A percentile compares a stretch with the other conserved stretches of the same genome.
Conservation (phyloP, 2,888 invertebrate species). For the Cataglyphis altisquamis region DNA sequence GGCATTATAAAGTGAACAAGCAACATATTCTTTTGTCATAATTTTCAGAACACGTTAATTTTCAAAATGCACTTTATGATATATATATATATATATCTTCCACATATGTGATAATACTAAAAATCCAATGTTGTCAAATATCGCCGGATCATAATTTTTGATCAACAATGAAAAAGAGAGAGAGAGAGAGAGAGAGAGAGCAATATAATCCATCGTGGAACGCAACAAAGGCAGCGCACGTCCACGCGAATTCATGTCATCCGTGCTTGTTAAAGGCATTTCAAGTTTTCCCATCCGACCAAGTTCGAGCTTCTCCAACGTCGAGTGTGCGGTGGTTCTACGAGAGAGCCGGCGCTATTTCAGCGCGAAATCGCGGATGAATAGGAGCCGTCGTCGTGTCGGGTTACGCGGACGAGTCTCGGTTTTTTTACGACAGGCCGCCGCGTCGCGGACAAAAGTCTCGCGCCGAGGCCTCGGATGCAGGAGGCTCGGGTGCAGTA, state of each 20-base stretch:
- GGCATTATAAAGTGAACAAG: background rate
- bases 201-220: background rate
- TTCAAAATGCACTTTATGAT: background rate
- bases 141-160: slow-evolving; percentile 24
- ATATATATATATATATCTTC: background rate
- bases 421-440: slow-evolving; percentile 62
- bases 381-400: slow-evolving; percentile 66
- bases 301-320: slow-evolving; percentile 44
- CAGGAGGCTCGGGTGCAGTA: background rate
- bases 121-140: background rate
- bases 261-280: slow-evolving; percentile 43
- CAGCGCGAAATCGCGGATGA: slow-evolving; percentile 68
- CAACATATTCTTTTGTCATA: background rate
- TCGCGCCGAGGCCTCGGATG: slow-evolving; percentile 14
- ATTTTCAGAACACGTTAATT: background rate
- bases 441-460: slow-evolving; percentile 62
- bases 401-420: slow-evolving; percentile 64
- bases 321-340: slow-evolving; percentile 20
- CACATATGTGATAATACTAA: background rate
- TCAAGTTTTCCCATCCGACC: slow-evolving; percentile 56
- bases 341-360: slow-evolving; percentile 63
- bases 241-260: slow-evolving; percentile 36
- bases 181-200: no score
- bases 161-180: background rate
- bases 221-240: slow-evolving; percentile 29